Evolutionary conservation across 1,140 invertebrate species (phyloP).

Genomic region (Dendroctonus ponderosae): DNA sequence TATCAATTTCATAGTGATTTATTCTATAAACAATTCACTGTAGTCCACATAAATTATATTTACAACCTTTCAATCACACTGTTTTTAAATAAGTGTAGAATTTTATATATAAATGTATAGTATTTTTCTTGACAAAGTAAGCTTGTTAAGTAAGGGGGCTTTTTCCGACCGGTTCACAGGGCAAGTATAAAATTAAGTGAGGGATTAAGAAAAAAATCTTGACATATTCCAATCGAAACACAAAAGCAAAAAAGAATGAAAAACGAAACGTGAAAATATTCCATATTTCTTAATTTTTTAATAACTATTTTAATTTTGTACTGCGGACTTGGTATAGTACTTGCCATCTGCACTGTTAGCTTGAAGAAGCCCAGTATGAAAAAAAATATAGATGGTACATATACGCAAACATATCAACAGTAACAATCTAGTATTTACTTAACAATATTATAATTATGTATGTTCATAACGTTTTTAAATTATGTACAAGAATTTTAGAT

Average conservation of each 20-base stretch:
- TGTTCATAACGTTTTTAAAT: slow-evolving; percentile 24
- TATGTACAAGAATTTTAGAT: slow-evolving; percentile 15
- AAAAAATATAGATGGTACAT: slow-evolving; percentile 28
- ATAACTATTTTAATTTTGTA: too few species aligned
- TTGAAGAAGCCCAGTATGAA: not conserved
- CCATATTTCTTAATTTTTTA: too few species aligned
- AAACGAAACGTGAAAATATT: too few species aligned
- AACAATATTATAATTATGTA: slow-evolving; percentile 26
- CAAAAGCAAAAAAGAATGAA: too few species aligned
- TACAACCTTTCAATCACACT: slow-evolving; percentile 51
- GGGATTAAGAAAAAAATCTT: too few species aligned
- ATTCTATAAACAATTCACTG: slow-evolving; percentile 50
- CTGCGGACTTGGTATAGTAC: too few species aligned
- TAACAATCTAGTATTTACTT: slow-evolving; percentile 35
- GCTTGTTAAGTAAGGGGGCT: slow-evolving; percentile 28
- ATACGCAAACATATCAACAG: slow-evolving; percentile 38
- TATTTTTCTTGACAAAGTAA: slow-evolving; percentile 44
- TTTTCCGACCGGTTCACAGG: slow-evolving; percentile 11
- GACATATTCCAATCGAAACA: too few species aligned
- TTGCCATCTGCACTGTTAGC: too few species aligned
- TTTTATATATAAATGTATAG: slow-evolving; percentile 45
- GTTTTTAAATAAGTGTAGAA: slow-evolving; percentile 49
- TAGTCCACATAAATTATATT: slow-evolving; percentile 52
- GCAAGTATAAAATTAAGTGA: slow-evolving; percentile 8
- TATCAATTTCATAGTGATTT: slow-evolving; percentile 45